A percentile compares a stretch with the other conserved stretches of the same genome.
Evolutionary conservation across 2,888 invertebrate genomes (phyloP).

Genomic region (Dyspetes luteomarginatus): DNA sequence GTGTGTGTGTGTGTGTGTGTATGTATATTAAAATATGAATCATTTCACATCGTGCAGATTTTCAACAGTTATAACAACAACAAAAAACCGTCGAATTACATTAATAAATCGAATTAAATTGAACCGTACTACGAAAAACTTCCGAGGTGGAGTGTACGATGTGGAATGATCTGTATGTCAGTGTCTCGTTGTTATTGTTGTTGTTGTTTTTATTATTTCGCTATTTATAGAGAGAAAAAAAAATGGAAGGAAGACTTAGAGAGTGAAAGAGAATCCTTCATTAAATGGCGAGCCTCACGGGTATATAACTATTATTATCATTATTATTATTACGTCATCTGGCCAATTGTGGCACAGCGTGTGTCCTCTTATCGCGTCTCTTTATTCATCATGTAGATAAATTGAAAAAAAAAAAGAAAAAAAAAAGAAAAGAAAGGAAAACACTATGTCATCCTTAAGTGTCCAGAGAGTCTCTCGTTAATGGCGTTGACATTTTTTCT

Average conservation of each 20-base stretch:
- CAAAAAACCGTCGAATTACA: constrained; percentile 1
- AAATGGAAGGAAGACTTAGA: constrained; percentile 30
- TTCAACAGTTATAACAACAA: constrained; percentile 34
- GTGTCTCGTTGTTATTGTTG: constrained; percentile 61
- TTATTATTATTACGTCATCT: constrained; percentile 21
- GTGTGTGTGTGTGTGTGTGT: constrained; percentile 38
- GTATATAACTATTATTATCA: constrained; percentile 41
- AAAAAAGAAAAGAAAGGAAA: no score
- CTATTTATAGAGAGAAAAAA: constrained; percentile 60
- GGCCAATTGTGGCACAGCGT: constrained; percentile 22
- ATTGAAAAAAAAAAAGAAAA: no score
- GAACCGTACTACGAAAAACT: constrained; percentile 1
- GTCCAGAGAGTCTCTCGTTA: constrained; percentile 49
- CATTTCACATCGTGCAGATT: constrained; percentile 53
- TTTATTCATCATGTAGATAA: constrained; percentile 58
- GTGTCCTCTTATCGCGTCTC: constrained; percentile 2
- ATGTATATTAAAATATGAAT: constrained; percentile 50
- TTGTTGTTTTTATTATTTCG: constrained; percentile 43
- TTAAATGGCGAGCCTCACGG: constrained; percentile 49
- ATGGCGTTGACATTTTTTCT: constrained; percentile 44
- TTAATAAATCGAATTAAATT: not conserved
- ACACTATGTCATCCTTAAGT: constrained; percentile 44
- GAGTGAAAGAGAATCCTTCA: constrained; percentile 39
- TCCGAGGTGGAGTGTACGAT: constrained; percentile 49
- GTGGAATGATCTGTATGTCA: constrained; percentile 64